A percentile compares a stretch with the other conserved stretches of the same genome.
These are phyloP conservation scores for Proteles cristata DNA, from an alignment of 2,113 vertebrate species.

Conservation along the genomic window DNA sequence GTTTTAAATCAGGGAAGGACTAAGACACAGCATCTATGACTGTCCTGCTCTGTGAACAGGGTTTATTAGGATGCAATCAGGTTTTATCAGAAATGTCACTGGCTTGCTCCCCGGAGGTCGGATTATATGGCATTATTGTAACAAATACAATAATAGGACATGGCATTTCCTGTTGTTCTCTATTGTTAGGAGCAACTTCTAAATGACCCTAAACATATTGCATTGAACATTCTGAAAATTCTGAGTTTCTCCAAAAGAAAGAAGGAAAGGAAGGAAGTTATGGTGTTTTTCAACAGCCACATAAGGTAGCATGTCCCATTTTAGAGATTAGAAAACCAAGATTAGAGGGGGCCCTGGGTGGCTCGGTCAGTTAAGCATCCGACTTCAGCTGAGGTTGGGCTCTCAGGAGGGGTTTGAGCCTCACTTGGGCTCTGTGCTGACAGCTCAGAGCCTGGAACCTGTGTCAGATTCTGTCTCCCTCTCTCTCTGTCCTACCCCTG, in stretches of 20 bases:
- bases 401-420: too few relatives aligned
- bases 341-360: background rate
- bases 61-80: conserved; percentile 9
- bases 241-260: background rate
- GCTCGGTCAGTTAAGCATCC: too few relatives aligned
- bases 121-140: too few relatives aligned
- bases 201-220: background rate
- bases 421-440: too few relatives aligned
- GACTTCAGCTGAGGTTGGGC: too few relatives aligned
- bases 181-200: background rate
- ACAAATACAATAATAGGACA: background rate
- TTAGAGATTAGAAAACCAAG: background rate
- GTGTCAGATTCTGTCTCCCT: too few relatives aligned
- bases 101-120: background rate
- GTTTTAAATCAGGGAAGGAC: background rate
- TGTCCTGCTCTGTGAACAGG: background rate
- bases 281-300: background rate
- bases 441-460: too few relatives aligned
- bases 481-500: too few relatives aligned
- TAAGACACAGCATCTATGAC: background rate
- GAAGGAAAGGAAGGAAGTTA: background rate
- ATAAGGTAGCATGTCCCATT: background rate
- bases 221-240: background rate
- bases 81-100: background rate
- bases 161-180: background rate